A percentile compares a stretch with the other conserved stretches of the same genome.
Evolutionary conservation across 2,888 invertebrate genomes (phyloP).

Genomic region (Oeneis ivallda): DNA sequence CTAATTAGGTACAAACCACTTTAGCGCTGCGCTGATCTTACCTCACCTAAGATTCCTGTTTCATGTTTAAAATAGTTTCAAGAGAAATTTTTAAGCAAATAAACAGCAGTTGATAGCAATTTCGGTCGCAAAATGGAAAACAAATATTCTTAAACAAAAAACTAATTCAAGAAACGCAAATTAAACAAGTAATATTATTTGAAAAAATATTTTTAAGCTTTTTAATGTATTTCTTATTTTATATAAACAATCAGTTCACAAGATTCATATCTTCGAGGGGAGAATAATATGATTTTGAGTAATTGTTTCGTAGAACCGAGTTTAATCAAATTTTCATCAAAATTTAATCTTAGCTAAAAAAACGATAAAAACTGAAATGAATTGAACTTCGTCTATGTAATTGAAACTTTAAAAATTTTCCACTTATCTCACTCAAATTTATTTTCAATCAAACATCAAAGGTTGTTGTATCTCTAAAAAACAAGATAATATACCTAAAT

Average conservation of each 20-base stretch:
- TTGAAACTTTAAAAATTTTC: background rate
- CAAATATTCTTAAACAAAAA: too few species aligned
- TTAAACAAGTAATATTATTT: too few species aligned
- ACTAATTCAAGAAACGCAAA: too few species aligned
- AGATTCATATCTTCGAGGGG: too few species aligned
- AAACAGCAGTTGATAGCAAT: background rate
- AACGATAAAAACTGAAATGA: background rate
- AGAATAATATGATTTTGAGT: too few species aligned
- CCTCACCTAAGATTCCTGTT: background rate
- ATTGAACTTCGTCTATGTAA: too few species aligned
- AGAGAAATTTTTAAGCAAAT: background rate
- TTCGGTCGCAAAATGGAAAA: background rate
- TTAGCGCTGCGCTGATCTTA: slow-evolving; percentile 17
- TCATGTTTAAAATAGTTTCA: slow-evolving; percentile 5
- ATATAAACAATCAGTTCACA: too few species aligned
- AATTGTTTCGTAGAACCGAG: too few species aligned
- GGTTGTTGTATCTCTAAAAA: background rate
- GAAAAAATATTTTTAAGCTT: too few species aligned
- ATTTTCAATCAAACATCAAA: background rate
- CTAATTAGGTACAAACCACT: slow-evolving; percentile 20
- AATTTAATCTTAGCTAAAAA: background rate
- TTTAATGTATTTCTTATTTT: too few species aligned
- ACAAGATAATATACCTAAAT: too few species aligned
- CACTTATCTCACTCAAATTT: background rate
- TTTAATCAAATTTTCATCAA: too few species aligned